phyloP scores from a whole-genome alignment of 2,888 invertebrate species.

The Lasioglossum villosulum region DNA sequence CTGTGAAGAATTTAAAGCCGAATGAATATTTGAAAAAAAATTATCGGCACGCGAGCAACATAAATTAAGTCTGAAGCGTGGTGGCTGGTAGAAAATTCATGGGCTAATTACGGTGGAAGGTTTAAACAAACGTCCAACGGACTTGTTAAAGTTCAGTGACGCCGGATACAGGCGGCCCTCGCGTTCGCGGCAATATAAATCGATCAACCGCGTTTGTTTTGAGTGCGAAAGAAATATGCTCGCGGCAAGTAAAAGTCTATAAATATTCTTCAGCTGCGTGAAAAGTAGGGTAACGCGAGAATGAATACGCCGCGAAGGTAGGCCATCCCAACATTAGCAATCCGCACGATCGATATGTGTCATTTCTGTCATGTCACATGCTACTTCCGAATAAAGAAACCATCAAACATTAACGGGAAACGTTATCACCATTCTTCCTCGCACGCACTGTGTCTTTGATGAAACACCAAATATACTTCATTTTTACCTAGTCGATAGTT shows the following conservation, averaged over 20 bases:
- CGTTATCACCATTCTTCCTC: neutral
- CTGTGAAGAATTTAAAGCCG: neutral
- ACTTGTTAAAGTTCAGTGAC: slow-evolving; percentile 18
- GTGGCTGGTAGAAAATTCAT: neutral
- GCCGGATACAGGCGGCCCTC: neutral
- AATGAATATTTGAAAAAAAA: neutral
- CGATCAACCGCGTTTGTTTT: slow-evolving; percentile 44
- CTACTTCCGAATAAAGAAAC: slow-evolving; percentile 30
- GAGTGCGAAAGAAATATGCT: slow-evolving; percentile 32
- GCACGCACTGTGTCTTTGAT: neutral
- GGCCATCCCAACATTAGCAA: slow-evolving; percentile 42
- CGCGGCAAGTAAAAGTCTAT: slow-evolving; percentile 45
- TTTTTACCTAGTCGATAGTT: neutral
- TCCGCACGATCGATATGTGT: slow-evolving; percentile 57
- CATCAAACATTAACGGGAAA: slow-evolving; percentile 35
- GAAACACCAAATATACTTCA: neutral
- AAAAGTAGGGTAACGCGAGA: slow-evolving; percentile 63
- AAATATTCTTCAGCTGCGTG: slow-evolving; percentile 56
- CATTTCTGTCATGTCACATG: slow-evolving; percentile 22
- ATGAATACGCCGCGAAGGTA: slow-evolving; percentile 52
- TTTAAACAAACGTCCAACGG: slow-evolving; percentile 13
- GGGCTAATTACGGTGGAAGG: slow-evolving; percentile 4
- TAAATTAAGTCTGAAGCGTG: neutral
- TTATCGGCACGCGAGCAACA: neutral
- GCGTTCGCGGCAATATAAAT: slow-evolving; percentile 35